Conservation (phyloP, 2,888 invertebrate genomes). For the Scaptomyza reducta region DNA sequence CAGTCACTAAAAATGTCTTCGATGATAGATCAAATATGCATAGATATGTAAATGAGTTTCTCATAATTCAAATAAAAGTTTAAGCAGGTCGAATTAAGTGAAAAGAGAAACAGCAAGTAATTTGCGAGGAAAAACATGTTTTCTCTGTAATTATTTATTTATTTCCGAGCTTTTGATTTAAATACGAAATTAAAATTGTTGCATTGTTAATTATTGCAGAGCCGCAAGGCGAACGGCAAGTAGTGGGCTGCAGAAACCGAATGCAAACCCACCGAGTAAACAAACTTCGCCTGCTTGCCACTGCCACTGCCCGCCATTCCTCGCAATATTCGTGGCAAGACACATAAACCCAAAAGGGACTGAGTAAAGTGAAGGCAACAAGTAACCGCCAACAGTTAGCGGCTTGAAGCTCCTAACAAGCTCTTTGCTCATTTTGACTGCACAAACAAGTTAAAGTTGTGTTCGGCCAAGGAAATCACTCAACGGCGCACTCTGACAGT, state of each 20-base stretch:
- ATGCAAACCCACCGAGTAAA: slow-evolving; percentile 36
- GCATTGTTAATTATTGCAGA: slow-evolving; percentile 13
- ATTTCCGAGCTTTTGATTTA: background rate
- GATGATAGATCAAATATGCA: background rate
- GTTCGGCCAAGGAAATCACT: slow-evolving; percentile 67
- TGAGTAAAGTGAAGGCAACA: slow-evolving; percentile 36
- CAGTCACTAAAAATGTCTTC: slow-evolving; percentile 18
- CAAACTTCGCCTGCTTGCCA: slow-evolving; percentile 20
- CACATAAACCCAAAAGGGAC: background rate
- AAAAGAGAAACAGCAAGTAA: background rate
- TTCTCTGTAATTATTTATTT: background rate
- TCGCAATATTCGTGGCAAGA: background rate
- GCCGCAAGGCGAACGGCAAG: slow-evolving; percentile 45
- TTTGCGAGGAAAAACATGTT: background rate
- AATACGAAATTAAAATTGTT: slow-evolving; percentile 1
- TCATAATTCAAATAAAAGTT: too few species aligned
- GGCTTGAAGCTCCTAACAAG: slow-evolving; percentile 18
- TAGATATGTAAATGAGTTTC: background rate
- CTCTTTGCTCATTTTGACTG: slow-evolving; percentile 48
- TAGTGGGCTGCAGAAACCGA: slow-evolving; percentile 41
- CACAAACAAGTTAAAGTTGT: slow-evolving; percentile 55
- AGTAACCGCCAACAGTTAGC: slow-evolving; percentile 25
- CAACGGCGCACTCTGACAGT: slow-evolving; percentile 48
- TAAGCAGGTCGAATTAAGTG: background rate
- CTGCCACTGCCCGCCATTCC: background rate